phyloP scores from a whole-genome alignment of 1,140 invertebrate species.

The Teleogryllus occipitalis region DNA sequence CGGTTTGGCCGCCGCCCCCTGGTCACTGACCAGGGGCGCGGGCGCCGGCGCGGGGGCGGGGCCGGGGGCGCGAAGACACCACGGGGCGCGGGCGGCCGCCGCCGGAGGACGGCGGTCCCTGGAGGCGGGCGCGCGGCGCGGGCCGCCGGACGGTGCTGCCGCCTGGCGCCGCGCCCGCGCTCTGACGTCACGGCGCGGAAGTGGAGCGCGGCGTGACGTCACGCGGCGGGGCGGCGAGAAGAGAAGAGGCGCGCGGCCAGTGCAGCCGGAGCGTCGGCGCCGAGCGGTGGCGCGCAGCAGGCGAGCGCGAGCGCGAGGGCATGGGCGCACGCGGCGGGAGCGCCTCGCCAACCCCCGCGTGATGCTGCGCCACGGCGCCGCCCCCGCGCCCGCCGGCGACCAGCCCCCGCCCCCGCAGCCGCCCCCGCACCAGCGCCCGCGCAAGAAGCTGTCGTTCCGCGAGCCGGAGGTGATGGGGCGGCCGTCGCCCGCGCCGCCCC shows the following conservation, averaged over 20 bases:
- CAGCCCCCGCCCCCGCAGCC: neutral
- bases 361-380: slow-evolving; percentile 8
- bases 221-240: neutral
- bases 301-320: neutral
- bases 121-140: too few species aligned
- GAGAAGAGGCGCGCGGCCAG: neutral
- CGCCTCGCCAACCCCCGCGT: neutral
- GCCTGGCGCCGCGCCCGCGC: slow-evolving; percentile 18
- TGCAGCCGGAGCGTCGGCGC: too few species aligned
- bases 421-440: slow-evolving; percentile 41
- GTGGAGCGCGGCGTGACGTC: neutral
- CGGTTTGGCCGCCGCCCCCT: too few species aligned
- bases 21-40: too few species aligned
- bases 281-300: neutral
- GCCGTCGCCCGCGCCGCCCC: slow-evolving; percentile 30
- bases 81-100: too few species aligned
- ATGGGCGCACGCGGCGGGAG: slow-evolving; percentile 3
- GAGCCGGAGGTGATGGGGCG: slow-evolving; percentile 65
- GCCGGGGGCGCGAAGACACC: slow-evolving; percentile 14
- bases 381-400: neutral
- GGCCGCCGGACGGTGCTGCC: slow-evolving; percentile 15
- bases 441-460: slow-evolving; percentile 77
- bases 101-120: too few species aligned
- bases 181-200: slow-evolving; percentile 11
- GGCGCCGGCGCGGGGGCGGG: slow-evolving; percentile 8